Conservation (phyloP, 2,888 invertebrate genomes). For the Exephanes ischioxanthus region DNA sequence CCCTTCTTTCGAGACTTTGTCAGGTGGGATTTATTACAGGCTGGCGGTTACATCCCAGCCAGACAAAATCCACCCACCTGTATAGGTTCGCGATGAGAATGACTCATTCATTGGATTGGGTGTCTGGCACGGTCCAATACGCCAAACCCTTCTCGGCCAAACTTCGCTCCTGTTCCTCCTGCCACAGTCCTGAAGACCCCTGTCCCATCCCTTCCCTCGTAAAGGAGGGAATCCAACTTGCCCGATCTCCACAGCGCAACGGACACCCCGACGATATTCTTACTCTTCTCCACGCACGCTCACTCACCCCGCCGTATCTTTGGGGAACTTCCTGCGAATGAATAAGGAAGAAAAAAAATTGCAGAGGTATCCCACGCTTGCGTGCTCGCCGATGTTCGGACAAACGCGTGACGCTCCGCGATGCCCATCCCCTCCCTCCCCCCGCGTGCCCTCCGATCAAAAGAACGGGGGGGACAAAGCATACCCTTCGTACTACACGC, state of each 20-base stretch:
- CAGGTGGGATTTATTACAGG: too few relatives aligned
- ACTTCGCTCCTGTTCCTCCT: conserved; percentile 32
- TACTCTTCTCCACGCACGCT: not conserved
- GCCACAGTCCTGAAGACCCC: conserved; percentile 24
- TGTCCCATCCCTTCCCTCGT: conserved; percentile 18
- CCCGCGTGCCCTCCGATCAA: not conserved
- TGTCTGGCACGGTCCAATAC: not conserved
- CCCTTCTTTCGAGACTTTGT: not conserved
- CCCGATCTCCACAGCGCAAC: conserved; percentile 11
- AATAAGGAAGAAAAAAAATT: conserved; percentile 43
- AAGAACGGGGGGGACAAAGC: conserved; percentile 52
- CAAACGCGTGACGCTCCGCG: conserved; percentile 15
- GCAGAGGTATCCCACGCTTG: conserved; percentile 7
- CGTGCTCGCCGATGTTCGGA: conserved; percentile 37
- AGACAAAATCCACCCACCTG: too few relatives aligned
- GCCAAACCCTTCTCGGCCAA: conserved; percentile 39
- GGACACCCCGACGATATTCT: not conserved
- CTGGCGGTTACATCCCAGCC: too few relatives aligned
- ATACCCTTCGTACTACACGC: conserved; percentile 43
- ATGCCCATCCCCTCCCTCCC: not conserved
- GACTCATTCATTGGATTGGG: conserved; percentile 67
- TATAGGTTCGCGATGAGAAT: conserved; percentile 76
- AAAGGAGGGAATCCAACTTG: conserved; percentile 36
- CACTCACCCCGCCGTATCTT: not conserved
- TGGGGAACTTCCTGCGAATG: conserved; percentile 1